phyloP scores from a whole-genome alignment of 1,140 invertebrate species.

The Solen grandis region DNA sequence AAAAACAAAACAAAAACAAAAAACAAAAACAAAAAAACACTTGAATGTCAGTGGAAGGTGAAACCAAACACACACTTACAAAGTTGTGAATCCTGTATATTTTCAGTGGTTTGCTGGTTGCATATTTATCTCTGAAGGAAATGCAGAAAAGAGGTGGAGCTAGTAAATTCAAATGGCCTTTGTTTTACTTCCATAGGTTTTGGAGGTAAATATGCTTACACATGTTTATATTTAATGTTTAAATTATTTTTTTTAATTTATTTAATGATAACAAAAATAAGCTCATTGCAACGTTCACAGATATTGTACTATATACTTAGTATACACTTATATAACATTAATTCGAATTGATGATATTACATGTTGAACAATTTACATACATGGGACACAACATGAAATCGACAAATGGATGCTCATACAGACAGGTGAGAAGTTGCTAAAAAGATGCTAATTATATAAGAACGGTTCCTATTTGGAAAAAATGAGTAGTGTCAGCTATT shows the following conservation, averaged over 20 bases:
- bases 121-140: constrained; percentile 82
- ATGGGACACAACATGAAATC: background rate
- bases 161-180: constrained; percentile 61
- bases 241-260: no score
- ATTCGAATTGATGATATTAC: background rate
- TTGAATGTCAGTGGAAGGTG: no score
- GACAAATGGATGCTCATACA: background rate
- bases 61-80: no score
- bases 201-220: constrained; percentile 44
- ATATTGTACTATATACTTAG: background rate
- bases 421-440: no score
- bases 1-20: no score
- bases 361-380: background rate
- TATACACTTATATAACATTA: background rate
- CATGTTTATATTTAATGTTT: background rate
- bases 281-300: no score
- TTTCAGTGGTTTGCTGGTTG: constrained; percentile 83
- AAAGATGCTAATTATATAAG: no score
- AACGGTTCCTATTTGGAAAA: no score
- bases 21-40: no score
- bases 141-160: constrained; percentile 70
- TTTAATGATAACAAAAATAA: no score
- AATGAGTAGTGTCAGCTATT: no score
- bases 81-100: no score
- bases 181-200: constrained; percentile 58